Conservation (phyloP, 37 sponge, comb jelly and placozoan species). For the Trichoplax adhaerens region DNA sequence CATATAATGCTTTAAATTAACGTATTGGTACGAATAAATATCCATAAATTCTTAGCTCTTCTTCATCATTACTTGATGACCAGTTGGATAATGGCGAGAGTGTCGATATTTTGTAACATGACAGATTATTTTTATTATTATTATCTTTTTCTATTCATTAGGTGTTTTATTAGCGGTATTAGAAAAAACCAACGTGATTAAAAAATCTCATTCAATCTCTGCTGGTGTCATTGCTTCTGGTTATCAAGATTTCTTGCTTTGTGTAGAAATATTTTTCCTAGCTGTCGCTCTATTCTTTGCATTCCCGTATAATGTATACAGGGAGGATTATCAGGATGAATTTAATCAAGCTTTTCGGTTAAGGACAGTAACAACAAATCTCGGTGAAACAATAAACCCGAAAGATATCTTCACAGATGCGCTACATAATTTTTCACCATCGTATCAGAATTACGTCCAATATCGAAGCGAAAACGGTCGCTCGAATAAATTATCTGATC, state of each 20-base stretch:
- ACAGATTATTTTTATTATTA: not conserved
- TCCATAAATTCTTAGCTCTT: not conserved
- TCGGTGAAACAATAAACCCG: slow-evolving; percentile 86
- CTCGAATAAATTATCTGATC: too few species aligned
- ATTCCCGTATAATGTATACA: slow-evolving; percentile 69
- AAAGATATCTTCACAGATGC: slow-evolving; percentile 83
- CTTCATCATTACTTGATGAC: not conserved
- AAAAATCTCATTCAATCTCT: slow-evolving; percentile 19
- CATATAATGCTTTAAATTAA: not conserved
- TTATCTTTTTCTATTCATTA: slow-evolving; percentile 10
- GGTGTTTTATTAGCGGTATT: slow-evolving; percentile 63
- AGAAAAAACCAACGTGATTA: slow-evolving; percentile 33
- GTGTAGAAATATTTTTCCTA: slow-evolving; percentile 87
- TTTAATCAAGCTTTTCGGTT: slow-evolving; percentile 4
- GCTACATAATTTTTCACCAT: slow-evolving; percentile 88
- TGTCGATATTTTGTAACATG: not conserved
- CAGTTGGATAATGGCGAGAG: not conserved
- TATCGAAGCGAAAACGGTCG: slow-evolving; percentile 41
- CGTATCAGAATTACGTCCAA: slow-evolving; percentile 79
- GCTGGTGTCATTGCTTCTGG: slow-evolving; percentile 40
- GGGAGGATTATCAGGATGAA: not conserved
- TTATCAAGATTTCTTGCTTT: slow-evolving; percentile 86
- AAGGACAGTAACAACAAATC: slow-evolving; percentile 43
- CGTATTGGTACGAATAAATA: not conserved
- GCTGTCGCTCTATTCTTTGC: slow-evolving; percentile 70